These are phyloP conservation scores for Metellina segmentata DNA, from an alignment of 2,888 invertebrate species.

Conservation along the genomic window DNA sequence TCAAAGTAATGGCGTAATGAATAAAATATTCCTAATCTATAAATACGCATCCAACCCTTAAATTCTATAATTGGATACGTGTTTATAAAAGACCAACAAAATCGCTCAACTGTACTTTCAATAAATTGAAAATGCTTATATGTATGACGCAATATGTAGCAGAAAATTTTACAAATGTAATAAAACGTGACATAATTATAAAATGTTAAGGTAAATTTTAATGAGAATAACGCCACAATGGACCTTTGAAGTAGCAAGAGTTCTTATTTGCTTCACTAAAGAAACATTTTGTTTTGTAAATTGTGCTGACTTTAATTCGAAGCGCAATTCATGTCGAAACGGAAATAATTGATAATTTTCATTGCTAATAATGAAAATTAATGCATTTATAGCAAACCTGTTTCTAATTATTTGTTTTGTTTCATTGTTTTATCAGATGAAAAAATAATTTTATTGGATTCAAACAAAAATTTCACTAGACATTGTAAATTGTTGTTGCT, in stretches of 20 bases:
- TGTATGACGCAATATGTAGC: neutral
- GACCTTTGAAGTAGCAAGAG: neutral
- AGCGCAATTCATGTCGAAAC: too few relatives aligned
- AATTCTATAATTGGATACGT: neutral
- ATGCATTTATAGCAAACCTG: too few relatives aligned
- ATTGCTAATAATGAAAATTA: too few relatives aligned
- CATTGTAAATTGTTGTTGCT: too few relatives aligned
- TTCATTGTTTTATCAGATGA: too few relatives aligned
- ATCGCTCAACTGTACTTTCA: neutral
- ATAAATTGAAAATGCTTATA: neutral
- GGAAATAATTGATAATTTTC: too few relatives aligned
- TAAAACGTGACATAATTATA: neutral
- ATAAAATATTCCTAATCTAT: neutral
- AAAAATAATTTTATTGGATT: too few relatives aligned
- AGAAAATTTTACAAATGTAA: neutral
- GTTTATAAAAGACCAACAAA: neutral
- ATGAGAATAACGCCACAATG: neutral
- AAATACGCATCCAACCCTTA: neutral
- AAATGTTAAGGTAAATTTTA: neutral
- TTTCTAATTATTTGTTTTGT: too few relatives aligned
- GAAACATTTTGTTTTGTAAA: too few relatives aligned
- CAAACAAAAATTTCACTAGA: too few relatives aligned
- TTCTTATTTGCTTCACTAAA: too few relatives aligned
- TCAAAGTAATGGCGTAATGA: neutral
- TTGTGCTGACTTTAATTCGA: too few relatives aligned